phyloP scores from a whole-genome alignment of 2,888 invertebrate genomes.

The Cephonodes hylas region DNA sequence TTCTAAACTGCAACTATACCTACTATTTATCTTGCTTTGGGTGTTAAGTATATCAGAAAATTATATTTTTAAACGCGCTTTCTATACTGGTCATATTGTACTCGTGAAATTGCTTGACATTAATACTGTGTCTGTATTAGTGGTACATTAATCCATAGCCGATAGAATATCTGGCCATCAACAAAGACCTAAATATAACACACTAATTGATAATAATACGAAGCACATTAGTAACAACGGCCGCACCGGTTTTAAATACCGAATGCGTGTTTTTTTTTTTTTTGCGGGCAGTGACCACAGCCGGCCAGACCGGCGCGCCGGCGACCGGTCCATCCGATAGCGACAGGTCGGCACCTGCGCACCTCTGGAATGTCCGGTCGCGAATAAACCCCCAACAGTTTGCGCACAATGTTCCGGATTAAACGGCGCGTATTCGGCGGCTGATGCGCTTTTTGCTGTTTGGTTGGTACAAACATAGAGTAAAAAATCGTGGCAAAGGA shows the following conservation, averaged over 20 bases:
- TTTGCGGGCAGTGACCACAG: conserved; percentile 34
- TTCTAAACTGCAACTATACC: too few relatives aligned
- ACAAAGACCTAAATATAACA: not conserved
- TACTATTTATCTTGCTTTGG: too few relatives aligned
- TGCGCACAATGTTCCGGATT: conserved; percentile 45
- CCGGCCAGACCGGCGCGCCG: conserved; percentile 13
- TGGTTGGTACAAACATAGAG: not conserved
- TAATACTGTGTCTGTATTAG: too few relatives aligned
- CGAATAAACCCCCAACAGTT: conserved; percentile 48
- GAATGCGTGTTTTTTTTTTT: conserved; percentile 50
- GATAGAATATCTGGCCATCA: too few relatives aligned
- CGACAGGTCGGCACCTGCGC: conserved; percentile 73
- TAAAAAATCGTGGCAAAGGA: not conserved
- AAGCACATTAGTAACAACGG: conserved; percentile 19
- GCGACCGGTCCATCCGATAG: conserved; percentile 52
- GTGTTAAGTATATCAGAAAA: too few relatives aligned
- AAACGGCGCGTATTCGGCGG: not conserved
- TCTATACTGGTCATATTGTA: too few relatives aligned
- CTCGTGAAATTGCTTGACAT: too few relatives aligned
- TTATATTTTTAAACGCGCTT: too few relatives aligned
- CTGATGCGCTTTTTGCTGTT: not conserved
- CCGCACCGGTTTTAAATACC: conserved; percentile 39
- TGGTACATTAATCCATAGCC: too few relatives aligned
- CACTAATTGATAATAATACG: conserved; percentile 23
- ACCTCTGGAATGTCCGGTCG: conserved; percentile 61